A percentile compares a stretch with the other conserved stretches of the same genome.
Conservation (phyloP, 1,140 invertebrate genomes). For the Atopsyche davidsoni region DNA sequence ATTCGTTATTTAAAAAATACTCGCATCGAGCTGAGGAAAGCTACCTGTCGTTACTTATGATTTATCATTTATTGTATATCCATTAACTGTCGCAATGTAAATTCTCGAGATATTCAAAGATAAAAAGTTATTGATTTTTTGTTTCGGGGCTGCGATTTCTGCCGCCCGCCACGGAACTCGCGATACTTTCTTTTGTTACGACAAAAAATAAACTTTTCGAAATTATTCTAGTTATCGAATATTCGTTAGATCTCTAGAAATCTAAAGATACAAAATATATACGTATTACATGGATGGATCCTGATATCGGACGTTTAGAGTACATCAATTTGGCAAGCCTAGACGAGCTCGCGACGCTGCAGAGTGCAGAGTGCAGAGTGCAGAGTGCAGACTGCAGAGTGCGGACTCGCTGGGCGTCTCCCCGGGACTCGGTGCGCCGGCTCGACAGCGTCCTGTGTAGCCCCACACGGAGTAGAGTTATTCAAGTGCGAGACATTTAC, state of each 20-base stretch:
- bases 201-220: not conserved
- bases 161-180: not conserved
- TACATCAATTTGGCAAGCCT: constrained; percentile 15
- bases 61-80: no score
- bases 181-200: constrained; percentile 8
- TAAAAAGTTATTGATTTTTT: not conserved
- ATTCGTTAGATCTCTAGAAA: not conserved
- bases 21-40: no score
- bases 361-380: no score
- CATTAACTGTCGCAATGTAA: no score
- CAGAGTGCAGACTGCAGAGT: no score
- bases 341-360: no score
- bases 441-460: no score
- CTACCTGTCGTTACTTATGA: no score
- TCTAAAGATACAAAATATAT: not conserved
- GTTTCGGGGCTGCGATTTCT: not conserved
- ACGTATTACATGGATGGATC: constrained; percentile 26
- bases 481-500: constrained; percentile 15
- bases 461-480: no score
- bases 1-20: no score
- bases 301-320: constrained; percentile 29
- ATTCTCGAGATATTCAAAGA: not conserved
- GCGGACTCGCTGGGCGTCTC: no score
- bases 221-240: not conserved
- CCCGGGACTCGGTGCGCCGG: no score